Base-by-base conservation (phyloP, 1,140 invertebrate genomes). In the Panagrolaimus sp. region DNA sequence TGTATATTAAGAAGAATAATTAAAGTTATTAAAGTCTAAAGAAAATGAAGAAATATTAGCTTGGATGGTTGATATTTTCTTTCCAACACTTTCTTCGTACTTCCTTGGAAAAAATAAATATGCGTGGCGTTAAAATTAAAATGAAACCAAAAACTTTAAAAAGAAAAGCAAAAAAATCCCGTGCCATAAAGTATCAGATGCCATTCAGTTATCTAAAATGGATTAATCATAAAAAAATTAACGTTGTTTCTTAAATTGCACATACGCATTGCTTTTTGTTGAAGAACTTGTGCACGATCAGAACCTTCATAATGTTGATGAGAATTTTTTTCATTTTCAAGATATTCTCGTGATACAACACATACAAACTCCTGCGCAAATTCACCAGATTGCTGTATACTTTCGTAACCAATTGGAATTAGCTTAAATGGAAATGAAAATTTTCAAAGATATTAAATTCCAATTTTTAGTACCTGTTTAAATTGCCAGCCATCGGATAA, bases 401-500 rank as follows among this genome's bases (percentile, higher is more conserved):
- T 97, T 82, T 93, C 92, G 63, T 92, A 44, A 61, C 93, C 93
- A 84, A 97, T 94, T 84, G 95, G 96, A 57, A 98, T 91, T 72
- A 98, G 84, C 89, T 97, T 88, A 51, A 87, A 82, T 65, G 73
- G 63, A 57, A 64, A 23, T 47, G 43, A 31, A 20, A 8, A 23
- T 57, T 47, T 45, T n/a, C n/a, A 48, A 42, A 48, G 25, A 20
- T 46, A 63, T 8, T 27, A 4, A 25, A 31, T 38, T 20, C n/a
- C 48, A 45, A 65, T 43, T 13, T 20, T 9, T 48, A 13, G 66
- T 9, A 90, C 89, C 87, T 91, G 90, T 86, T 98, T 95, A 87
- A 98, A 98, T 84, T 95, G 95, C 96, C 96, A 98, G 43, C 96
- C 96, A 86, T 98, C 96, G 38, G 93, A 96, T 89, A 98, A 90